Percentiles rank a stretch among this genome's conserved stretches.
Conservation (phyloP, 1,140 invertebrate species). For the Tribolium castaneum region DNA sequence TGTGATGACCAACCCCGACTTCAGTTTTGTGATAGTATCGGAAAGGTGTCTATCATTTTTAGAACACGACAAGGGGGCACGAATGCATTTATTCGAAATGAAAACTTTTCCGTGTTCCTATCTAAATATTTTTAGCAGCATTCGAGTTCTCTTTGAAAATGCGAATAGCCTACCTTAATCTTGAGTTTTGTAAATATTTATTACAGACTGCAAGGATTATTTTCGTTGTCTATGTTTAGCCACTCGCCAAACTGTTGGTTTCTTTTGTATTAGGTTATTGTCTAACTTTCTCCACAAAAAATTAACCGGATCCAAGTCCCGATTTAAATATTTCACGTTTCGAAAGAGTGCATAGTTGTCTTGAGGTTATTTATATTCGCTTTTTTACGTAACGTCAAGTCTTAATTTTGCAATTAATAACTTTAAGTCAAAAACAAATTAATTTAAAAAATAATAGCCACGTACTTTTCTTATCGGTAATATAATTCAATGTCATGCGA, state of each 20-base stretch:
- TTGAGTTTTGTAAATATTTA: slow-evolving; percentile 35
- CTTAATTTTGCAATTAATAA: background rate
- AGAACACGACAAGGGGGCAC: slow-evolving; percentile 17
- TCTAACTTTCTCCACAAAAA: background rate
- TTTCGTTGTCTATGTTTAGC: slow-evolving; percentile 30
- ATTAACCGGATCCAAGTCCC: background rate
- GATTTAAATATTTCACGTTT: background rate
- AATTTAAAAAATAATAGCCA: background rate
- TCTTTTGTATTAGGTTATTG: slow-evolving; percentile 28
- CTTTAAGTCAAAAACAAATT: background rate
- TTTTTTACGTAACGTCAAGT: background rate
- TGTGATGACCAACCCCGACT: slow-evolving; percentile 24
- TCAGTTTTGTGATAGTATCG: slow-evolving; percentile 35
- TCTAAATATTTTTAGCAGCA: background rate
- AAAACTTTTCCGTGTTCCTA: background rate
- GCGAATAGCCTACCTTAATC: slow-evolving; percentile 25
- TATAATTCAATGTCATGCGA: no score
- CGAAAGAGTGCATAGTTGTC: background rate
- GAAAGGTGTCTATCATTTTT: slow-evolving; percentile 27
- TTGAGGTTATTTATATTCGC: background rate
- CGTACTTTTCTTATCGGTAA: no score
- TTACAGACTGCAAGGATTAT: slow-evolving; percentile 30
- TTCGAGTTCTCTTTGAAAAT: slow-evolving; percentile 34
- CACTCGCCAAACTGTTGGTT: background rate
- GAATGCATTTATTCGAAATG: slow-evolving; percentile 3